phyloP scores from a whole-genome alignment of 2,113 vertebrate species.

The Bostrychus sinensis region DNA sequence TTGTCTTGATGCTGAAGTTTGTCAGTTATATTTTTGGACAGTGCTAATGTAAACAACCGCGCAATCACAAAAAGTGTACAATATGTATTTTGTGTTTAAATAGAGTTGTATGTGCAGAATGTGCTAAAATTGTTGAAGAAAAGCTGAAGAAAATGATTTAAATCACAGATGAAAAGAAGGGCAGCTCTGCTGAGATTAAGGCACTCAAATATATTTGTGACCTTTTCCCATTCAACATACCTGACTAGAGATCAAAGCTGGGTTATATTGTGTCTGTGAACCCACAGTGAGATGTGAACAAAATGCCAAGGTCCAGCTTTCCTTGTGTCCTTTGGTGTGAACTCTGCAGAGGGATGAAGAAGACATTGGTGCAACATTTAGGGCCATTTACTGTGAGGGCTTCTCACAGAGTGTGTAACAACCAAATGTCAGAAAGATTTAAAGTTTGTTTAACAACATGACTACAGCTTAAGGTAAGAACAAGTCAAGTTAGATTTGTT shows the following conservation, averaged over 20 bases:
- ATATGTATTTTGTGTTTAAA: background rate
- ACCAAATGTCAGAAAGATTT: background rate
- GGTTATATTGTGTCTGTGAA: background rate
- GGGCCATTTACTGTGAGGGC: background rate
- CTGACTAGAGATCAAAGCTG: background rate
- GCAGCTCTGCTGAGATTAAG: background rate
- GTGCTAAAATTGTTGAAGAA: background rate
- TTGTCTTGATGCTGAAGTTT: no score
- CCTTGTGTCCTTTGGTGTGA: background rate
- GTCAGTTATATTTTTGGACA: no score
- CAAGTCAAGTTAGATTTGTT: slow-evolving; percentile 38
- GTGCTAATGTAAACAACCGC: background rate
- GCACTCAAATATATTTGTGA: slow-evolving; percentile 5
- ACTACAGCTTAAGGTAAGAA: background rate
- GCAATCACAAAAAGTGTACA: background rate
- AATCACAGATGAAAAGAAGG: slow-evolving; percentile 1
- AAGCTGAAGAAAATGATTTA: background rate
- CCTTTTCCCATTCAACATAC: slow-evolving; percentile 10
- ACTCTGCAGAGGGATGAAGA: background rate
- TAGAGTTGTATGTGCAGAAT: background rate
- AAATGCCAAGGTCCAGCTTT: slow-evolving; percentile 2
- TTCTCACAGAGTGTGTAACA: background rate
- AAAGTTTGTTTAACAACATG: background rate
- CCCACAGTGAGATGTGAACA: background rate
- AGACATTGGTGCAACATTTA: background rate